Conservation (phyloP, 2,113 vertebrate species). For the Chloroceryle aenea region DNA sequence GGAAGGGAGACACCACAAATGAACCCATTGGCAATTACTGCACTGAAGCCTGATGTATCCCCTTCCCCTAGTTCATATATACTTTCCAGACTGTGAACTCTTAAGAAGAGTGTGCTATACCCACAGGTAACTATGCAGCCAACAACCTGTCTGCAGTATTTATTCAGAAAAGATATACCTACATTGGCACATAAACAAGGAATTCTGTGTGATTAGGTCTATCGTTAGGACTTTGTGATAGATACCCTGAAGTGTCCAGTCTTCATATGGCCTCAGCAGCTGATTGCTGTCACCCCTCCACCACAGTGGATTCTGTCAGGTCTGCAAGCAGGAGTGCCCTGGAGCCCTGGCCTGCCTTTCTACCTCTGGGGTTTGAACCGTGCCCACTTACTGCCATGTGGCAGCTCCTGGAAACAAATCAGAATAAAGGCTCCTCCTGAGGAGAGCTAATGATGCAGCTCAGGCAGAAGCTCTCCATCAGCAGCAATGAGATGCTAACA, state of each 20-base stretch:
- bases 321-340: fast-evolving
- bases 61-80: neutral
- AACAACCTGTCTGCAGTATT: neutral
- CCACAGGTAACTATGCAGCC: neutral
- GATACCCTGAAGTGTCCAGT: neutral
- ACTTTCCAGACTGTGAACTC: neutral
- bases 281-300: neutral
- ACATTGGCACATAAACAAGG: neutral
- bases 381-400: neutral
- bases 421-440: neutral
- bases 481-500: neutral
- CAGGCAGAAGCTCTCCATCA: neutral
- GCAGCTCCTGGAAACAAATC: neutral
- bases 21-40: neutral
- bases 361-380: neutral
- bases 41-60: neutral
- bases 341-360: neutral
- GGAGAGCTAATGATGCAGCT: neutral
- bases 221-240: neutral
- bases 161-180: neutral
- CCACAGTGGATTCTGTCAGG: neutral
- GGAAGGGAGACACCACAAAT: neutral
- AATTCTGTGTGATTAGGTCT: neutral
- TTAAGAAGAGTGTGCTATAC: neutral
- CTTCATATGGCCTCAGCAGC: fast-evolving